Conservation (phyloP, 2,888 invertebrate genomes). For the Zelleria hepariella region DNA sequence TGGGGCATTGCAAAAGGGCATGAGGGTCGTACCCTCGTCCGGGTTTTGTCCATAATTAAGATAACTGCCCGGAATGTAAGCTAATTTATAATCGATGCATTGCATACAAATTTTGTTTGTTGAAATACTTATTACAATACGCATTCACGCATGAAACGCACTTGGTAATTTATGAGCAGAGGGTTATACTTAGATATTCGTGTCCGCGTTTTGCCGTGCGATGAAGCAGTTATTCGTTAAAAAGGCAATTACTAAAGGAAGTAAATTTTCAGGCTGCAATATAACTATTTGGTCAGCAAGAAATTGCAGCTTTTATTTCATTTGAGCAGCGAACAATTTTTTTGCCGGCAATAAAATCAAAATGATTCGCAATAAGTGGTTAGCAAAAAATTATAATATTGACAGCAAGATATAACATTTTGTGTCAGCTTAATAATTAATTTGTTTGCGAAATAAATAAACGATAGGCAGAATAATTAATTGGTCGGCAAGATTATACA, state of each 20-base stretch:
- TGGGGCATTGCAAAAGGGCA: background rate
- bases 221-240: background rate
- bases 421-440: too few species aligned
- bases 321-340: too few species aligned
- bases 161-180: slow-evolving; percentile 5
- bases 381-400: too few species aligned
- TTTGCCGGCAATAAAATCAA: too few species aligned
- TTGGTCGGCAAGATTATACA: too few species aligned
- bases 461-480: too few species aligned
- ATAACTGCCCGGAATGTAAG: background rate
- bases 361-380: too few species aligned
- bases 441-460: too few species aligned
- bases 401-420: too few species aligned
- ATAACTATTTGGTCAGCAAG: too few species aligned
- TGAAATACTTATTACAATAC: slow-evolving; percentile 5
- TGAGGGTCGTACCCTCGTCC: background rate
- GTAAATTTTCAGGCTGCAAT: too few species aligned
- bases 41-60: background rate
- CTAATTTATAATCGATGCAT: background rate
- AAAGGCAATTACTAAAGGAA: background rate
- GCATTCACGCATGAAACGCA: slow-evolving; percentile 6
- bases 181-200: background rate
- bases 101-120: background rate
- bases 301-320: too few species aligned
- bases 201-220: slow-evolving; percentile 5